A percentile compares a stretch with the other conserved stretches of the same genome.
These are phyloP conservation scores for Antheraea yamamai DNA, from an alignment of 2,888 invertebrate genomes.

Conservation along the genomic window DNA sequence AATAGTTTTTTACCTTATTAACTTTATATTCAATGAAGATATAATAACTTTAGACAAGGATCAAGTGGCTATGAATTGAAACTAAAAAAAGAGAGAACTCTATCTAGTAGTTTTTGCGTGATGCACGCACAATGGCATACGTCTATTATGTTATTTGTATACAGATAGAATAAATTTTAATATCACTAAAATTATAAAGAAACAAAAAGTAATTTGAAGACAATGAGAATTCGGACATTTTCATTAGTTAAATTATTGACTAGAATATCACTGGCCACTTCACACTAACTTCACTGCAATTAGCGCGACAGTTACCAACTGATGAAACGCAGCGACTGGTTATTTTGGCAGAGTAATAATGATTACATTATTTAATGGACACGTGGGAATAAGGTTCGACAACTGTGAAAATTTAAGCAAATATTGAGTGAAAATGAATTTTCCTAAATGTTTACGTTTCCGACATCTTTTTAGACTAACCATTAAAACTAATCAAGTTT, in stretches of 20 bases:
- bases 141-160: no score
- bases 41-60: no score
- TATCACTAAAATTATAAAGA: not conserved
- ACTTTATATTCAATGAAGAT: no score
- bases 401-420: not conserved
- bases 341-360: conserved; percentile 26
- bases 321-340: conserved; percentile 4
- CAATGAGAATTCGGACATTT: not conserved
- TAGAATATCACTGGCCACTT: conserved; percentile 12
- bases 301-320: conserved; percentile 4
- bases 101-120: no score
- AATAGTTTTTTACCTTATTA: no score
- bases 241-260: not conserved
- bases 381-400: not conserved
- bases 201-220: not conserved
- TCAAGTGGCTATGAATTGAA: no score
- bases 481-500: no score
- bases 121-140: no score
- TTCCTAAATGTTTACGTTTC: not conserved
- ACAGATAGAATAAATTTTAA: no score
- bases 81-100: no score
- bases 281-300: not conserved
- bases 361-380: not conserved
- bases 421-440: not conserved
- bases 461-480: no score